phyloP scores from a whole-genome alignment of 2,888 invertebrate species.

The Yponomeuta sedellus region DNA sequence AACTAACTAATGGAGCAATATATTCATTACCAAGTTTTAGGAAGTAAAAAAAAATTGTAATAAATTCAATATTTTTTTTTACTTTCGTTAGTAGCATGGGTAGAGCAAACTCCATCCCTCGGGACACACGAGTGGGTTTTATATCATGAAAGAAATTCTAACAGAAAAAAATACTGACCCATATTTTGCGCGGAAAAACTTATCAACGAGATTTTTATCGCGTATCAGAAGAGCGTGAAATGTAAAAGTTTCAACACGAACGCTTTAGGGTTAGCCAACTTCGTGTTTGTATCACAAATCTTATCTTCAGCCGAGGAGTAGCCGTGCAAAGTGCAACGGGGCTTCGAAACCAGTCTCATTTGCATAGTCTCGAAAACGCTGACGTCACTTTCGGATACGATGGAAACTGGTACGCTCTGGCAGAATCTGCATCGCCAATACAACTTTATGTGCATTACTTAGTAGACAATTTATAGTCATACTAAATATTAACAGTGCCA shows the following conservation, averaged over 20 bases:
- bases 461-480: background rate
- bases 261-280: slow-evolving; percentile 37
- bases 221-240: slow-evolving; percentile 40
- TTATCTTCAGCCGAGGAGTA: slow-evolving; percentile 25
- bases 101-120: too few relatives aligned
- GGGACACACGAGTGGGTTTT: background rate
- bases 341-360: background rate
- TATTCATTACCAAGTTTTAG: background rate
- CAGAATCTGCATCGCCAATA: background rate
- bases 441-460: background rate
- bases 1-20: background rate
- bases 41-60: background rate
- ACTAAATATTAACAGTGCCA: background rate
- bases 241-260: slow-evolving; percentile 40
- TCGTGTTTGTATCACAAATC: slow-evolving; percentile 36
- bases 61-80: too few relatives aligned
- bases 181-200: slow-evolving; percentile 14
- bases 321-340: slow-evolving; percentile 19
- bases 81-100: too few relatives aligned
- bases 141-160: slow-evolving; percentile 15
- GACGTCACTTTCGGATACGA: background rate
- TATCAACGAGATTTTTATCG: slow-evolving; percentile 36
- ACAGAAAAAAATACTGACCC: slow-evolving; percentile 14
- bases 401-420: background rate
- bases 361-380: background rate